Evolutionary conservation across 2,113 vertebrate genomes (phyloP), one percentile per base, ranked within the genome.

Genomic region (Machaerirhynchus nigripectus): DNA sequence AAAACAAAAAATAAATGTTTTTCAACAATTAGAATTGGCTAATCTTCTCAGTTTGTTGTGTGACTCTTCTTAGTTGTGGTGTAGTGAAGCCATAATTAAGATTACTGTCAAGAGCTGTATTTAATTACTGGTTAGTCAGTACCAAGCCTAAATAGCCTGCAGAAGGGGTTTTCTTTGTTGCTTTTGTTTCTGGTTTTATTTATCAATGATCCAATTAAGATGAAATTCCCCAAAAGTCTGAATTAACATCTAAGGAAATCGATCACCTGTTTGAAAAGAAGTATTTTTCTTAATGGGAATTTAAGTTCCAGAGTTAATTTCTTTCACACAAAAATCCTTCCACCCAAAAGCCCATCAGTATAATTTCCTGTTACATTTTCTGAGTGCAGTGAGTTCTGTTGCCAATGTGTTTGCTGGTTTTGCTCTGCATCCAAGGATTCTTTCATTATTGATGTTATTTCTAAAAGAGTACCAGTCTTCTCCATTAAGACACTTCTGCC

Each of bases 121-220:
- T 96, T 96, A 93, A 96, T 96, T 96, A 94, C 53, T 94, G 56
- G 37, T 90, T 95, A 96, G 91, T 89, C 94, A 93, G 88, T 90
- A 95, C 73, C 61, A 92, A 92, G 80, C 56, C 65, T 84, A 91
- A 97, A 95, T 91, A 94, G 89, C 94, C 89, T 93, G 80, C 73
- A 81, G 93, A 90, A 89, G 73, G 12, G 16, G 11, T n/a, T 49
- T 87, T 91, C 61, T 86, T 74, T 94, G 37, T 70, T 87, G 27
- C 2, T 61, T 80, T 88, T 88, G 30, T 95, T 96, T 94, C 84
- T 82, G 76, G 21, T 87, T 95, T 93, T 96, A 81, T 84, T 93
- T 92, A 86, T 95, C 56, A 64, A 20, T 84, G 75, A 90, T 77
- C 76, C 47, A 78, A 33, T 93, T 93, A 87, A 90, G 63, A 84